Percentiles rank a stretch among this genome's conserved stretches.
Conservation (phyloP, 2,888 invertebrate genomes). For the Volucella inflata region DNA sequence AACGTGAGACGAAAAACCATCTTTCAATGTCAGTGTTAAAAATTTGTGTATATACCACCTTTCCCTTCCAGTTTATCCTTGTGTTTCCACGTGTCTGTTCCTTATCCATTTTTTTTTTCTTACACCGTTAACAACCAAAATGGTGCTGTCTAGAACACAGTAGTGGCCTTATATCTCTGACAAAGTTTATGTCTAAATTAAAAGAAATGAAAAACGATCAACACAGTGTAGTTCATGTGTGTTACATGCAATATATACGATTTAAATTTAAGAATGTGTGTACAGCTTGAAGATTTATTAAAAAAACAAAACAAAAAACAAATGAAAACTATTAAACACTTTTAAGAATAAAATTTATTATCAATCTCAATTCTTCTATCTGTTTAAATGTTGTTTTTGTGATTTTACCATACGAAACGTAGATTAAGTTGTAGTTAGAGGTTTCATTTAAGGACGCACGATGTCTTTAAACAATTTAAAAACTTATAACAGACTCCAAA, state of each 20-base stretch:
- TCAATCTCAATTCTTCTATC: conserved; percentile 57
- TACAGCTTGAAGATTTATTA: conserved; percentile 51
- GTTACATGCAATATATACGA: conserved; percentile 20
- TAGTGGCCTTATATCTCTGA: conserved; percentile 27
- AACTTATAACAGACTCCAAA: conserved; percentile 20
- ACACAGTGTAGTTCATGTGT: conserved; percentile 22
- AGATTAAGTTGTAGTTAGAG: conserved; percentile 55
- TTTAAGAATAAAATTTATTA: conserved; percentile 43
- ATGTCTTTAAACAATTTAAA: conserved; percentile 31
- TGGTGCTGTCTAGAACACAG: conserved; percentile 63
- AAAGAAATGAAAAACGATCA: conserved; percentile 1
- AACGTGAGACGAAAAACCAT: conserved; percentile 65
- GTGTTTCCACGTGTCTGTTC: too few relatives aligned
- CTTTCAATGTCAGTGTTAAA: conserved; percentile 49
- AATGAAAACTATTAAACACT: conserved; percentile 10
- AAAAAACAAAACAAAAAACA: conserved; percentile 12
- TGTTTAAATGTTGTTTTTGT: conserved; percentile 71
- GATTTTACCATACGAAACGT: conserved; percentile 74
- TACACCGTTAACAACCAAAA: conserved; percentile 26
- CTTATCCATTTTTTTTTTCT: too few relatives aligned
- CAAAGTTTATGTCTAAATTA: neutral
- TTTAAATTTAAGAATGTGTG: conserved; percentile 38
- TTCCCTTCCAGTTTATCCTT: conserved; percentile 5
- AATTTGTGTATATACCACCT: conserved; percentile 23
- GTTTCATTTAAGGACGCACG: conserved; percentile 41